Evolutionary conservation across 2,113 vertebrate species (phyloP), one percentile per base, ranked within the genome.

Genomic region (Alligator sinensis): DNA sequence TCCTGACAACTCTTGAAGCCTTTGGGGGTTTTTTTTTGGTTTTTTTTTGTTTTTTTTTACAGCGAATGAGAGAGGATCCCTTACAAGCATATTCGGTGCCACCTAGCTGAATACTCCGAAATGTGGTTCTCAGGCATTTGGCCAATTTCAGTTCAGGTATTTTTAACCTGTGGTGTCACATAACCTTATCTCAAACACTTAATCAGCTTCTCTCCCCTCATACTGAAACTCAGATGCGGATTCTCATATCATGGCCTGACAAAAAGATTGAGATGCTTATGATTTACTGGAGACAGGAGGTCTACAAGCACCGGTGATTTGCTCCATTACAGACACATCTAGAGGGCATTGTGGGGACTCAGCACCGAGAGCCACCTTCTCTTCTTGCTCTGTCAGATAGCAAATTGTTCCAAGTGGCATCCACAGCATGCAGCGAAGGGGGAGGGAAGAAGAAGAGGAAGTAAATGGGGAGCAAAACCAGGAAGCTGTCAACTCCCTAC

Each of bases 111-210:
- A 84, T 2, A 85, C 5, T 0, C 61, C 6, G 38, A 89, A 86
- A 96, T 15, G 89, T 59, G 86, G 82, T 72, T 92, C 81, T 91
- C 91, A 70, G 96, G 97, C 95, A 91, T 0, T 2, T 74, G 85
- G 96, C 96, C 96, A 97, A 95, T 87, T 80, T 88, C 94, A 87
- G 90, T 91, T 94, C 96, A 96, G 97, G 96, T 97, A 95, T 97
- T 97, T 97, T 95, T 96, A 98, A 97, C 96, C 96, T 93, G 93
- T 64, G 96, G 97, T 97, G 95, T 98, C 97, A 93, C 86, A 94
- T 98, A 97, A 96, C 97, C 96, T 98, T 98, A 98, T 98, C 98
- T 97, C 95, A 95, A 97, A 96, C 96, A 97, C 97, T 97, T 97
- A 95, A 98, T 98, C 97, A 84, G 96, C 89, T 95, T 92, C 94